Percentiles rank a stretch among this genome's conserved stretches.
Evolutionary conservation across 2,888 invertebrate genomes (phyloP).

Genomic region (Chymomyza caudatula): DNA sequence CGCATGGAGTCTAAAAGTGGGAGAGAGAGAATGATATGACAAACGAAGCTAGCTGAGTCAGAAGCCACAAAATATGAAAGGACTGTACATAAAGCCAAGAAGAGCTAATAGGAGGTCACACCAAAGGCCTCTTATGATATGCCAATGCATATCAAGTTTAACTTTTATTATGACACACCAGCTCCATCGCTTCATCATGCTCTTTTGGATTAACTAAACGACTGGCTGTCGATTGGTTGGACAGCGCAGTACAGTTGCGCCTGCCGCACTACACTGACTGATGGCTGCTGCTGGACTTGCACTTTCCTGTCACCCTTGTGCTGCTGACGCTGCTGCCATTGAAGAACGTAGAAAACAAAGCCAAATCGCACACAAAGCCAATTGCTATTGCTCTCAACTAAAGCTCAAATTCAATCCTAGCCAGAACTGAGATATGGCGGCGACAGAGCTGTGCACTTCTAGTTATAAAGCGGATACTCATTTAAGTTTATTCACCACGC

Average conservation of each 20-base stretch:
- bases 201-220: not conserved
- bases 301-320: not conserved
- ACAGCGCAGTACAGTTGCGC: not conserved
- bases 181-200: not conserved
- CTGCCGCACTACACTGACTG: not conserved
- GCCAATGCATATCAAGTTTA: not conserved
- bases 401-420: conserved; percentile 6
- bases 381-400: conserved; percentile 40
- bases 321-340: not conserved
- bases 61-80: too few species aligned
- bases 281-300: not conserved
- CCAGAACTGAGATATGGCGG: conserved; percentile 1
- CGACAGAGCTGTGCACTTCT: conserved; percentile 36
- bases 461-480: conserved; percentile 71
- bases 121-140: too few species aligned
- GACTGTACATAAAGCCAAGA: too few species aligned
- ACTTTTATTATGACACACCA: not conserved
- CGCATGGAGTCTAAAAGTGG: too few species aligned
- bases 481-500: conserved; percentile 69
- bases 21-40: too few species aligned
- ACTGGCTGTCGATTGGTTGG: not conserved
- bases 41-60: too few species aligned
- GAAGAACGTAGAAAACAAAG: conserved; percentile 34
- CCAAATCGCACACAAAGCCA: conserved; percentile 60
- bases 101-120: too few species aligned